Evolutionary conservation across 2,113 vertebrate genomes (phyloP), one percentile per base, ranked within the genome.

Genomic region (Chiloscyllium plagiosum): DNA sequence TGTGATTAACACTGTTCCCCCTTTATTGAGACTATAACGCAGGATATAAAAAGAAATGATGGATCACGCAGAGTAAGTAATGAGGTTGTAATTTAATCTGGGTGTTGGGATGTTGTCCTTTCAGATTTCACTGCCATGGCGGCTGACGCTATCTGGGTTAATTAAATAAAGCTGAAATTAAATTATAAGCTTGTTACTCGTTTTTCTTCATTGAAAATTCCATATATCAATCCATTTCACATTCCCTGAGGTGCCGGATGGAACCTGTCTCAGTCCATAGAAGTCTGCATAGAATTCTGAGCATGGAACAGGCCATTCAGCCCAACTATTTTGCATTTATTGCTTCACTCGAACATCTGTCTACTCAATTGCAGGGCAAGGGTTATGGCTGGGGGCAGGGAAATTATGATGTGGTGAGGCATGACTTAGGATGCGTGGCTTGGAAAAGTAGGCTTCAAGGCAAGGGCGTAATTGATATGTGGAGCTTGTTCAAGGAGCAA

Each of bases 41-140:
- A 52, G 68, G 69, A 52, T 76, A 95, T 95, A 76, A 95, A 93
- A 85, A 37, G 50, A 95, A 76, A 76, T 95, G 66, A 95, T 50
- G 69, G 66, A 95, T 76, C 42, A 26, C 15, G 24, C 13, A 95
- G 68, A 17, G 47, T 72, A 70, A 95, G 8, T 95, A 95, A 95
- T 50, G 69, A 95, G 24, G 24, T 20, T 70, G 69, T 95, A 76
- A 95, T 95, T 72, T 72, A 95, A 72, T 95, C 26, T 69, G 93
- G 37, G 37, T 72, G 33, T 50, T 70, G 94, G 47, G 26, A 76
- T 19, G 26, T 19, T 52, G 94, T 33, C 68, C n/a, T 22, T 29
- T 33, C 94, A 47, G 10, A 47, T 69, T 72, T 52, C 94, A 93
- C 17, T 68, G 61, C 26, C 52, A 6, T 33, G 13, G 47, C 22